A percentile compares a stretch with the other conserved stretches of the same genome.
These are phyloP conservation scores for Sylvicapra grimmia DNA, from an alignment of 2,113 vertebrate genomes.

Conservation along the genomic window DNA sequence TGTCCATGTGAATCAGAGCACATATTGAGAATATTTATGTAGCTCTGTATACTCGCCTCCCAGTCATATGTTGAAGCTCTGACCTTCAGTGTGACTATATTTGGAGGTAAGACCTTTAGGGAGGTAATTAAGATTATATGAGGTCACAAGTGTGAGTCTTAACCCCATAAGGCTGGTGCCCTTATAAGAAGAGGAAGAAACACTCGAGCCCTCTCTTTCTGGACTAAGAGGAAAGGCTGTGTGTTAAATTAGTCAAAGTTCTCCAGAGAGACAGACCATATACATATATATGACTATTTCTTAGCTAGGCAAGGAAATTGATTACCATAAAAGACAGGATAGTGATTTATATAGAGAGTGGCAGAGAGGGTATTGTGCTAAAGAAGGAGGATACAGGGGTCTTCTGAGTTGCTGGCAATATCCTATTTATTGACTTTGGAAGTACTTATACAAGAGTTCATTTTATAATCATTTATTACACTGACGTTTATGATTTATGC, in stretches of 20 bases:
- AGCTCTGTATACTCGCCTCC: not conserved
- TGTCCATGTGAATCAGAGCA: not conserved
- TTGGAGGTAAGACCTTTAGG: not conserved
- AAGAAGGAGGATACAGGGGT: not conserved
- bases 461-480: slow-evolving; percentile 22
- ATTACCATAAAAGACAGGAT: not conserved
- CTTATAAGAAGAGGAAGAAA: not conserved
- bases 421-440: not conserved
- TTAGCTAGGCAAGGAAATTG: slow-evolving; percentile 9
- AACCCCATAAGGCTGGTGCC: not conserved
- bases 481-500: slow-evolving; percentile 29
- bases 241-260: not conserved
- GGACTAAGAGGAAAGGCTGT: not conserved
- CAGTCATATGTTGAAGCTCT: not conserved
- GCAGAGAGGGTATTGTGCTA: not conserved
- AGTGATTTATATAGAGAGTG: not conserved
- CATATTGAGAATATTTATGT: not conserved
- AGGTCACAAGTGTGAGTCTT: not conserved
- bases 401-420: not conserved
- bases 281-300: not conserved
- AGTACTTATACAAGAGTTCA: not conserved
- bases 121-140: not conserved
- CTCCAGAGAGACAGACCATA: not conserved
- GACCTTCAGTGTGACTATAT: not conserved
- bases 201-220: not conserved